A percentile compares a stretch with the other conserved stretches of the same genome.
These are phyloP conservation scores for Polyommatus iphigenia DNA, from an alignment of 2,888 invertebrate species.

Conservation along the genomic window DNA sequence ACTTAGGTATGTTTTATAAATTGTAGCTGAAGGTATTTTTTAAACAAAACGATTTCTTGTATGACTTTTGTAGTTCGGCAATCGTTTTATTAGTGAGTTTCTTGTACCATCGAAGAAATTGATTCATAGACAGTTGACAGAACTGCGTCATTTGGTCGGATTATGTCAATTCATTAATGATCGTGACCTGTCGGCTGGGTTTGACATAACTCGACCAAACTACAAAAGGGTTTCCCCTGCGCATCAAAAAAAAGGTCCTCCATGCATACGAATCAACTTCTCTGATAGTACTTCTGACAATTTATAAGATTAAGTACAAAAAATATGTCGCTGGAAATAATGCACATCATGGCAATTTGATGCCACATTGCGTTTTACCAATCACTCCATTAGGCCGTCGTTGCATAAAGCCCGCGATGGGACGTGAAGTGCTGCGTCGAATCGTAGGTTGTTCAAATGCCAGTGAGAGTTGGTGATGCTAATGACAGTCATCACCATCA, in stretches of 20 bases:
- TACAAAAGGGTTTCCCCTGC: too few species aligned
- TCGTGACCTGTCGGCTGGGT: too few species aligned
- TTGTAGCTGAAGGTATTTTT: neutral
- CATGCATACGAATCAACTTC: too few species aligned
- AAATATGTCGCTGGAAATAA: neutral
- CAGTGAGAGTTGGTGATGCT: conserved; percentile 10
- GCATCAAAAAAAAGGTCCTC: too few species aligned
- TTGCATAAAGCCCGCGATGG: neutral
- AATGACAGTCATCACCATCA: conserved; percentile 16
- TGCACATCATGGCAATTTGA: neutral
- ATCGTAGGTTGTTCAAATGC: conserved; percentile 4
- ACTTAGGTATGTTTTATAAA: neutral
- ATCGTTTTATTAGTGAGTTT: neutral
- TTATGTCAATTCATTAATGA: too few species aligned
- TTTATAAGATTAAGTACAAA: neutral
- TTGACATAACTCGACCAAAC: too few species aligned
- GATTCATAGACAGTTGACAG: too few species aligned
- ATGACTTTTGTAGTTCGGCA: neutral
- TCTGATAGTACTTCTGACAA: neutral
- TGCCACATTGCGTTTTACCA: neutral
- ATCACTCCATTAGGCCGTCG: neutral
- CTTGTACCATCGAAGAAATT: neutral
- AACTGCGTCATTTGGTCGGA: too few species aligned
- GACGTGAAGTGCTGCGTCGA: conserved; percentile 12
- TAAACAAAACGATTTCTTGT: neutral